phyloP scores from a whole-genome alignment of 30 jellyfish, hydroid and myxozoan species.

The Nemopilema nomurai region DNA sequence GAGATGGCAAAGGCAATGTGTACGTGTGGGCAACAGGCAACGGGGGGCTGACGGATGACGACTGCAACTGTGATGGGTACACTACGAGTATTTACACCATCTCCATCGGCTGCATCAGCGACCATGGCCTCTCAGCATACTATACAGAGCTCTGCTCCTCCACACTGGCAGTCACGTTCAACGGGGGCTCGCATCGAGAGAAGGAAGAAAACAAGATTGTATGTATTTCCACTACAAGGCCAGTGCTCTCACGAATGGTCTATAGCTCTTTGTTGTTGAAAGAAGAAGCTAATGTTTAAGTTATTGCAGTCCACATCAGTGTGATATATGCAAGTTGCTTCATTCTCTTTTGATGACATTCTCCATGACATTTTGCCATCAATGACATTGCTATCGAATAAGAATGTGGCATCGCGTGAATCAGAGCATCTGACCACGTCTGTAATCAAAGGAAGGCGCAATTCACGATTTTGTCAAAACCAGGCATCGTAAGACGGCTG shows the following conservation, averaged over 20 bases:
- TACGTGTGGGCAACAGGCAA: constrained; percentile 99
- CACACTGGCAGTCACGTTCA: constrained; percentile 99
- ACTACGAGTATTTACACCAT: constrained; percentile 98
- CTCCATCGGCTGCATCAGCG: constrained; percentile 98
- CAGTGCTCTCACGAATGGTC: neutral
- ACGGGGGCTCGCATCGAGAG: constrained; percentile 99
- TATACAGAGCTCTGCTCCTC: constrained; percentile 99
- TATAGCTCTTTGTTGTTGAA: neutral
- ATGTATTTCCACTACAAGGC: neutral
- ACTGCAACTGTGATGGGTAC: constrained; percentile 99
- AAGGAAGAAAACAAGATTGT: constrained; percentile 99
- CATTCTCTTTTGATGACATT: too few relatives aligned
- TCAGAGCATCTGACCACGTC: too few relatives aligned
- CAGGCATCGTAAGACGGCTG: too few relatives aligned
- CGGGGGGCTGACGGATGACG: constrained; percentile 99
- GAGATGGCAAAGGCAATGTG: constrained; percentile 93
- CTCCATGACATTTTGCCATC: too few relatives aligned
- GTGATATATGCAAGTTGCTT: too few relatives aligned
- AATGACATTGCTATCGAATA: too few relatives aligned
- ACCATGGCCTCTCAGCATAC: constrained; percentile 99
- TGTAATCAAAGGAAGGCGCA: too few relatives aligned
- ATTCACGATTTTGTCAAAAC: too few relatives aligned
- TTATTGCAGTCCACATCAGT: neutral
- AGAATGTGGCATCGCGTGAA: too few relatives aligned
- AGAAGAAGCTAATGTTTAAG: neutral